These are phyloP conservation scores for Arbacia lixula DNA, from an alignment of 53 echinoderm and acorn worm species.

Conservation along the genomic window DNA sequence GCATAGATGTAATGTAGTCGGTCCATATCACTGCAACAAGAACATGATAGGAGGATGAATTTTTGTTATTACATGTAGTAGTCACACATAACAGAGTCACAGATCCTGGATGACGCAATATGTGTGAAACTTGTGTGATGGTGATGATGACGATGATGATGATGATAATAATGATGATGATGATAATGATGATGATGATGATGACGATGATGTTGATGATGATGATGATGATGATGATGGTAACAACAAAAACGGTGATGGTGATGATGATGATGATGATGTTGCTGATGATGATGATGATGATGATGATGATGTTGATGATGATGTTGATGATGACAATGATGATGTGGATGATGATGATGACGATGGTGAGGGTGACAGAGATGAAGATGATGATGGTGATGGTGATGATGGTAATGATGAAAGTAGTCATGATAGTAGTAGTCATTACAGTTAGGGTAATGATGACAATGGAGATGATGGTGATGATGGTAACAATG, in stretches of 20 bases:
- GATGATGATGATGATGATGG: neutral
- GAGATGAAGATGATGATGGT: neutral
- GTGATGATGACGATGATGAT: neutral
- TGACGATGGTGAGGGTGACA: too few relatives aligned
- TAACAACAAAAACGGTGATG: neutral
- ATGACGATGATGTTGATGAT: too few relatives aligned
- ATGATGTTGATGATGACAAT: neutral
- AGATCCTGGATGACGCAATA: too few relatives aligned
- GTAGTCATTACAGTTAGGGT: neutral
- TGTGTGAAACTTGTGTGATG: too few relatives aligned
- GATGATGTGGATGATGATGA: too few relatives aligned
- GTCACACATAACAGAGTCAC: too few relatives aligned
- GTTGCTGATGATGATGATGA: too few relatives aligned
- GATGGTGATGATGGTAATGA: neutral
- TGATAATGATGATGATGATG: neutral
- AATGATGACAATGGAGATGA: neutral
- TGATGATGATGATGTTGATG: neutral
- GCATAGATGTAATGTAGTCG: conserved; percentile 75
- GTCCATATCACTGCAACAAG: conserved; percentile 70
- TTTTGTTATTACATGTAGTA: neutral
- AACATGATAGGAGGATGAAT: neutral
- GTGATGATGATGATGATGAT: neutral
- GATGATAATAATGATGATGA: neutral
- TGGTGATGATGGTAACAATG: neutral
- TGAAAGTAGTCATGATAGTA: neutral